Evolutionary conservation across 2,888 invertebrate species (phyloP).

Genomic region (Amblyjoppa proteus): DNA sequence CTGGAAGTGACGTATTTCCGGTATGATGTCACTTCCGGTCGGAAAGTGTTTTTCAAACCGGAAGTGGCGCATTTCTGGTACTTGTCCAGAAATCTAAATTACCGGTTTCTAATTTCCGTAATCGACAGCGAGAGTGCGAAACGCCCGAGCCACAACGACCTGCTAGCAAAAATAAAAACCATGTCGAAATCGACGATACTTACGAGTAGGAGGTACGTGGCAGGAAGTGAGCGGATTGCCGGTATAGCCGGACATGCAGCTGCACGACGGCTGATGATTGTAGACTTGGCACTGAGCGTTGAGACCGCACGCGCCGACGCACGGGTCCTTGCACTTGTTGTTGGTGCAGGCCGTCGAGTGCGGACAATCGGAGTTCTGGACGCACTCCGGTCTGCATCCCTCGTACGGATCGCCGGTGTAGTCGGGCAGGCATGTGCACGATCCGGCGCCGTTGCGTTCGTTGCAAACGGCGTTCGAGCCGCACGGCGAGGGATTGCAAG

Average conservation of each 20-base stretch:
- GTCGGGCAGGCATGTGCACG: constrained; percentile 92
- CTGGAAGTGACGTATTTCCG: no score
- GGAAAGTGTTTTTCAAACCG: no score
- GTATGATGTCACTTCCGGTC: no score
- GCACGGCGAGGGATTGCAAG: constrained; percentile 94
- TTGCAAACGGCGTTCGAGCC: constrained; percentile 94
- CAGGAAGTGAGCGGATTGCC: constrained; percentile 93
- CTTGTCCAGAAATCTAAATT: not conserved
- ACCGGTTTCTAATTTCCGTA: not conserved
- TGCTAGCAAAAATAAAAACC: not conserved
- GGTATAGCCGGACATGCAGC: constrained; percentile 90
- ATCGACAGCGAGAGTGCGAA: no score
- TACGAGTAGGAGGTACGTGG: constrained; percentile 86
- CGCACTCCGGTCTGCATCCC: constrained; percentile 95
- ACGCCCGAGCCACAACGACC: not conserved
- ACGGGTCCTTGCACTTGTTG: constrained; percentile 94
- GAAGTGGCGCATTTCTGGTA: not conserved
- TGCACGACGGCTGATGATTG: constrained; percentile 93
- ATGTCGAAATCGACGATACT: constrained; percentile 71
- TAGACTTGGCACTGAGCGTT: constrained; percentile 93
- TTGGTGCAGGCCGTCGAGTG: constrained; percentile 92
- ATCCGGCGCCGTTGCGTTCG: constrained; percentile 92
- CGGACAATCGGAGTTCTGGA: constrained; percentile 94
- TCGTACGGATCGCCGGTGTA: constrained; percentile 95
- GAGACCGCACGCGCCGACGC: constrained; percentile 92